A percentile compares a stretch with the other conserved stretches of the same genome.
Conservation (phyloP, 2,113 vertebrate species). For the Nothobranchius furzeri region DNA sequence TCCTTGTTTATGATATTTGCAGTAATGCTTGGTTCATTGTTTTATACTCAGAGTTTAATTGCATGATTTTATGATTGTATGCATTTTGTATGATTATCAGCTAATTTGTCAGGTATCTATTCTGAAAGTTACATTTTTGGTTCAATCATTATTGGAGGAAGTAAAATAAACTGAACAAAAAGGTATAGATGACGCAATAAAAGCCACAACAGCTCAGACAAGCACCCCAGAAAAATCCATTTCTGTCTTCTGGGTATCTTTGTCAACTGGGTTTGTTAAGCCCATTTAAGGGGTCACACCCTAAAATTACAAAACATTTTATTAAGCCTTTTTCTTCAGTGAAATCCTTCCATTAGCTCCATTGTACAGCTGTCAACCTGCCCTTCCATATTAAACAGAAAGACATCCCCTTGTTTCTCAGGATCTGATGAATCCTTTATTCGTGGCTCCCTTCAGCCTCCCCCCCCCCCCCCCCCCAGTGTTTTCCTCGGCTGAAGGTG, state of each 20-base stretch:
- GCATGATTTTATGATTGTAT: no score
- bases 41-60: no score
- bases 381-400: constrained; percentile 39
- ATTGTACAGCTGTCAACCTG: constrained; percentile 20
- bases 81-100: no score
- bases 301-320: constrained; percentile 8
- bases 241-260: not conserved
- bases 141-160: not conserved
- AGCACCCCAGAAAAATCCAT: constrained; percentile 4
- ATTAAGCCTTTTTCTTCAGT: constrained; percentile 8
- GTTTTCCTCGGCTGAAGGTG: constrained; percentile 60
- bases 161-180: not conserved
- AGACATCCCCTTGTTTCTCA: constrained; percentile 28
- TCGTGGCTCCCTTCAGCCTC: constrained; percentile 41
- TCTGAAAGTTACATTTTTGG: no score
- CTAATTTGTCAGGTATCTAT: no score
- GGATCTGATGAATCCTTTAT: constrained; percentile 70
- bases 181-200: not conserved
- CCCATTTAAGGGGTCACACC: constrained; percentile 23
- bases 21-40: no score
- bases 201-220: fast-evolving
- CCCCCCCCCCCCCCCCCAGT: constrained; percentile 37
- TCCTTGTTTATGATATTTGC: no score
- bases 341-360: constrained; percentile 13
- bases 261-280: constrained; percentile 5